Evolutionary conservation across 2,113 vertebrate species (phyloP).

Genomic region (Alethe castanea): DNA sequence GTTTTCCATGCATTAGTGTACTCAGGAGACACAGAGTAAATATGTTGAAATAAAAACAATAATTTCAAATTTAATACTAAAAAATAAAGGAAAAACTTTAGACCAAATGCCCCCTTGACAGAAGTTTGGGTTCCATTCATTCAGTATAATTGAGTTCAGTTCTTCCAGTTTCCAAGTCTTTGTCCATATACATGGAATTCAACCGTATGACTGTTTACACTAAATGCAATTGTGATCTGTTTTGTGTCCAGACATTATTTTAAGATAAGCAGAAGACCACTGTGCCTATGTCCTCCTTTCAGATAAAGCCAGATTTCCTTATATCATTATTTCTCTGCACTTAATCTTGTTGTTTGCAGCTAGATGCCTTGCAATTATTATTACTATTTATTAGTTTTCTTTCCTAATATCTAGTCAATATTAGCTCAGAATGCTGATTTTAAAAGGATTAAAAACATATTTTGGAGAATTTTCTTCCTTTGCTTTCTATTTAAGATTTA

Average conservation of each 20-base stretch:
- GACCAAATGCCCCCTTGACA: not conserved
- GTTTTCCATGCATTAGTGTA: not conserved
- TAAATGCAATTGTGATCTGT: rapidly evolving
- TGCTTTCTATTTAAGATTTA: not conserved
- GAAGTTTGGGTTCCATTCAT: not conserved
- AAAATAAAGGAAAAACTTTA: not conserved
- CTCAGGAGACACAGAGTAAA: not conserved
- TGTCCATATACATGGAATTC: not conserved
- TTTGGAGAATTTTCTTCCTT: not conserved
- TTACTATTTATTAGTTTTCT: not conserved
- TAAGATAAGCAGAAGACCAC: not conserved
- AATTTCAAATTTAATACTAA: not conserved
- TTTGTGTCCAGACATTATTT: not conserved
- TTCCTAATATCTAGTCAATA: not conserved
- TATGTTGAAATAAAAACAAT: conserved; percentile 10
- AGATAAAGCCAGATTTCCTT: not conserved
- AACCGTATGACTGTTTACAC: not conserved
- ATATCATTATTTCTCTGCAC: not conserved
- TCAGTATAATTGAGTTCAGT: not conserved
- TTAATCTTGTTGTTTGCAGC: not conserved
- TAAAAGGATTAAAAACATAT: not conserved
- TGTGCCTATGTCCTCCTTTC: not conserved
- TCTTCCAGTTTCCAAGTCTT: not conserved
- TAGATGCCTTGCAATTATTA: not conserved
- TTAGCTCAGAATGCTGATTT: not conserved